Evolutionary conservation across 2,888 invertebrate species (phyloP).

Genomic region (Erpobdella octoculata): DNA sequence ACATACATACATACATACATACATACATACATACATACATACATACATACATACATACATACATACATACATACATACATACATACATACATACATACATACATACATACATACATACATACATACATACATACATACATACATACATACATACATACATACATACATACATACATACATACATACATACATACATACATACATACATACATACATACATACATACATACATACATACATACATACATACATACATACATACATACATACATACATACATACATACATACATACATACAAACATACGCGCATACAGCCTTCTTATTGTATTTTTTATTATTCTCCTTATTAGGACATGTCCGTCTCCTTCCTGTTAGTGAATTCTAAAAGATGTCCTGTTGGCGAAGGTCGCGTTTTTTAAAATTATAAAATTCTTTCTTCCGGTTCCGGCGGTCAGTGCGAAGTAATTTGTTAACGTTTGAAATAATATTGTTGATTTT

Average conservation of each 20-base stretch:
- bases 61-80: not conserved
- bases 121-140: not conserved
- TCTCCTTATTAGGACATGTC: no score
- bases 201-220: not conserved
- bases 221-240: not conserved
- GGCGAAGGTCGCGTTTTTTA: no score
- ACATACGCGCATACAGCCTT: not conserved
- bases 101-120: no score
- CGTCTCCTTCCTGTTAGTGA: no score
- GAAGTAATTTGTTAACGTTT: no score
- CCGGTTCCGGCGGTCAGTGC: no score
- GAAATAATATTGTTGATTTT: no score
- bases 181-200: not conserved
- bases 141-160: not conserved
- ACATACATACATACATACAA: not conserved
- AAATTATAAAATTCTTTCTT: no score
- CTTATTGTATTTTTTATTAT: not conserved
- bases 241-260: not conserved
- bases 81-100: not conserved
- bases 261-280: not conserved
- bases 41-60: not conserved
- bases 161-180: not conserved
- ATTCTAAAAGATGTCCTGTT: no score
- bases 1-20: not conserved
- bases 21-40: not conserved